Percentiles rank a stretch among this genome's conserved stretches.
Evolutionary conservation across 2,797 vertebrate genomes (phyloP).

Genomic region (Mus minutoides): DNA sequence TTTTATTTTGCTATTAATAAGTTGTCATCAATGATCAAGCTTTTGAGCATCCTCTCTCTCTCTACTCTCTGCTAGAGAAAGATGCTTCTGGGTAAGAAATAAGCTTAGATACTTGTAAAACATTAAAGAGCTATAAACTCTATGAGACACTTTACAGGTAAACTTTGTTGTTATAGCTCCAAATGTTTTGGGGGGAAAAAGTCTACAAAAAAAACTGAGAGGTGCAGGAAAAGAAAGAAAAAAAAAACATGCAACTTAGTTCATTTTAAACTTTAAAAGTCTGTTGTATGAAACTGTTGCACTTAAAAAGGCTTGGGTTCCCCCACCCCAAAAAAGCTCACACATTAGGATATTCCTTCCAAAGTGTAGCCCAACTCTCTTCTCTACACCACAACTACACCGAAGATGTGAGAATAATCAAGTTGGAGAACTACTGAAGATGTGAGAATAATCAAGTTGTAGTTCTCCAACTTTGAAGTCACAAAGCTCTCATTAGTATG

Average conservation of each 20-base stretch:
- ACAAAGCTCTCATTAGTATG: slow-evolving; percentile 5
- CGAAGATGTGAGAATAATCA: background rate
- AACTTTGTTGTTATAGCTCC: background rate
- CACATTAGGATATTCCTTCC: background rate
- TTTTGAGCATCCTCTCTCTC: background rate
- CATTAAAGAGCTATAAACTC: background rate
- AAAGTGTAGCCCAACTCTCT: slow-evolving; percentile 55
- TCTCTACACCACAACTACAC: background rate
- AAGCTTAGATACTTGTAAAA: background rate
- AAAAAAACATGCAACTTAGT: background rate
- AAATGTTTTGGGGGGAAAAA: background rate
- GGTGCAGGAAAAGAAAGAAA: background rate
- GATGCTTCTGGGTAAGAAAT: background rate
- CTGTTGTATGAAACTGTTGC: background rate
- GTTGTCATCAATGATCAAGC: background rate
- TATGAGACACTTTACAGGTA: background rate
- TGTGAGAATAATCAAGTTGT: background rate
- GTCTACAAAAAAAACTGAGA: background rate
- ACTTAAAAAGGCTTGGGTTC: background rate
- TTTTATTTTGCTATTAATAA: background rate
- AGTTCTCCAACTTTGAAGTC: slow-evolving; percentile 61
- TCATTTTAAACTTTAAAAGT: background rate
- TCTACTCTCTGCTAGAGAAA: background rate
- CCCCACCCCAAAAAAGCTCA: no score
- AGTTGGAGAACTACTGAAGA: no score